These are phyloP conservation scores for Takifugu flavidus DNA, from an alignment of 2,113 vertebrate species.

Conservation along the genomic window DNA sequence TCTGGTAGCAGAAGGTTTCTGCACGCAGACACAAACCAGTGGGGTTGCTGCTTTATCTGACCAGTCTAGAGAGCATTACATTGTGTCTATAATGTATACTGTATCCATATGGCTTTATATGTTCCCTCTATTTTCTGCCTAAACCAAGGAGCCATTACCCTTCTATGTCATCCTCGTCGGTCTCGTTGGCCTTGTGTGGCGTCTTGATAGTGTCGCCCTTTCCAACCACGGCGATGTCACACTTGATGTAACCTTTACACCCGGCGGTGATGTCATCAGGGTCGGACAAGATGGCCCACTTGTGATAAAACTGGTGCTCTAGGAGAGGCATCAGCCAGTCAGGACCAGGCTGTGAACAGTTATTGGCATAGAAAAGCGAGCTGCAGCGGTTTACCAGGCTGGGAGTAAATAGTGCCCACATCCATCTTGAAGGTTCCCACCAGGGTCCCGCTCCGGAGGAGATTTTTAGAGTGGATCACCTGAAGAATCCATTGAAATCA, in stretches of 20 bases:
- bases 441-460: conserved; percentile 91
- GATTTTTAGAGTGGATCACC: conserved; percentile 99
- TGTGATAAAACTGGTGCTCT: conserved; percentile 98
- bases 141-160: conserved; percentile 72
- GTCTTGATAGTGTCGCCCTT: conserved; percentile 98
- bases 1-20: conserved; percentile 95
- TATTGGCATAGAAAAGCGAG: neutral
- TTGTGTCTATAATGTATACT: no score
- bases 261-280: conserved; percentile 91
- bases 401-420: conserved; percentile 89
- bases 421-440: conserved; percentile 97
- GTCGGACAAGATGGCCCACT: conserved; percentile 91
- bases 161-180: conserved; percentile 92
- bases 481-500: conserved; percentile 40
- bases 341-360: neutral
- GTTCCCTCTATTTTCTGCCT: no score
- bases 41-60: neutral
- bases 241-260: conserved; percentile 94
- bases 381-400: conserved; percentile 78
- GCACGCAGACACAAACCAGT: conserved; percentile 3
- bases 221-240: conserved; percentile 89
- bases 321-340: conserved; percentile 2
- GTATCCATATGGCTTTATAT: no score
- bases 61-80: no score
- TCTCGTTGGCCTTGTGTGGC: conserved; percentile 92